These are phyloP conservation scores for Aphelenchoides besseyi DNA, from an alignment of 1,140 invertebrate genomes.

Conservation along the genomic window DNA sequence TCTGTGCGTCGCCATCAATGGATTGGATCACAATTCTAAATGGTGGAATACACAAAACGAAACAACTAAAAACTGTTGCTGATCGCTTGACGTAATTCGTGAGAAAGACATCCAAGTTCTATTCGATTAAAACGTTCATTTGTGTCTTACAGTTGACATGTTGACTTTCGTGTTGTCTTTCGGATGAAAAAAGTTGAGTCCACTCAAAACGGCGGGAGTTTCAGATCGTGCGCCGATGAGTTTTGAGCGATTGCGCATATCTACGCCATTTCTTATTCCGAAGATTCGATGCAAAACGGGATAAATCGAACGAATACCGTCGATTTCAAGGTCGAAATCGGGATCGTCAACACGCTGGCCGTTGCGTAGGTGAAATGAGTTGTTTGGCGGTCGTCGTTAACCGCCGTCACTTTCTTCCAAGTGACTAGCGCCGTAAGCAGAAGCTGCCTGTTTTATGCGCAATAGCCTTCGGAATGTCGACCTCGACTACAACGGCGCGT, in stretches of 20 bases:
- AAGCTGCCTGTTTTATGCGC: not conserved
- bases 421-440: not conserved
- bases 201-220: not conserved
- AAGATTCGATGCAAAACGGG: not conserved
- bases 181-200: too few relatives aligned
- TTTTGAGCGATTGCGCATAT: constrained; percentile 5
- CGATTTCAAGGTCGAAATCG: not conserved
- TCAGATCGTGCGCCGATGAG: not conserved
- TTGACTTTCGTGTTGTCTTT: too few relatives aligned
- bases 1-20: too few relatives aligned
- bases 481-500: not conserved
- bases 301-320: constrained; percentile 1
- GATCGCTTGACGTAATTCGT: too few relatives aligned
- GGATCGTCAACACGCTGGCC: not conserved
- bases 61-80: too few relatives aligned
- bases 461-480: not conserved
- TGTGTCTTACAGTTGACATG: too few relatives aligned
- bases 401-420: too few relatives aligned
- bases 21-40: too few relatives aligned
- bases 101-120: too few relatives aligned
- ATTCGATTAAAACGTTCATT: too few relatives aligned
- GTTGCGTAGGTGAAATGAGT: constrained; percentile 3
- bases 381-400: not conserved
- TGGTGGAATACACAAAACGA: too few relatives aligned
- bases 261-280: constrained; percentile 2